These are phyloP conservation scores for Manis pentadactyla DNA, from an alignment of 2,797 vertebrate genomes.

Conservation along the genomic window DNA sequence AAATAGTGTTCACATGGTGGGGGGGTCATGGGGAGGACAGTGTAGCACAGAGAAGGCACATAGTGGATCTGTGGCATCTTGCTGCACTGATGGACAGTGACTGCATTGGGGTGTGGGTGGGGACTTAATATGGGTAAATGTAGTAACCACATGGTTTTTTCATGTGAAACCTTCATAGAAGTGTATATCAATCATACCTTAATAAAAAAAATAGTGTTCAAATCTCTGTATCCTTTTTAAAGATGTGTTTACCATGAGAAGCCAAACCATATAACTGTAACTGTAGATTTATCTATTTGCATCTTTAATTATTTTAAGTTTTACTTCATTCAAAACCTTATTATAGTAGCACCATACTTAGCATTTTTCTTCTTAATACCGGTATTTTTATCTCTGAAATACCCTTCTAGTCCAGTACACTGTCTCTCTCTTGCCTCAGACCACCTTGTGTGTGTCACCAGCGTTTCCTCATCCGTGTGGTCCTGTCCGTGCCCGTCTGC, in stretches of 20 bases:
- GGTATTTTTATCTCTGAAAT: neutral
- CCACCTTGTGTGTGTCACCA: no score
- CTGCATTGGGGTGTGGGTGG: no score
- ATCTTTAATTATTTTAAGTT: neutral
- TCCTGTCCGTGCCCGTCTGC: neutral
- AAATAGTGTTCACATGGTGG: no score
- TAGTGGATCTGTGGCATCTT: no score
- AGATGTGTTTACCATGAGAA: neutral
- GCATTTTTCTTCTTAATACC: neutral
- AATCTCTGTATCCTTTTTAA: neutral
- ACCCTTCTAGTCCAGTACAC: neutral
- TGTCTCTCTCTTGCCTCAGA: neutral
- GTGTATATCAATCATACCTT: no score
- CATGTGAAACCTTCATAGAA: no score
- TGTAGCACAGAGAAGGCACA: no score
- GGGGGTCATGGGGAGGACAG: no score
- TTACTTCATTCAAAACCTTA: neutral
- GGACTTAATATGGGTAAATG: no score
- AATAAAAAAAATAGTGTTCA: neutral
- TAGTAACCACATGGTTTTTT: no score
- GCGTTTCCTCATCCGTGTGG: accelerated
- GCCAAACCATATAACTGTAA: neutral
- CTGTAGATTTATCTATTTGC: neutral
- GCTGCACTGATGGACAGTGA: no score
- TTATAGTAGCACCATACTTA: neutral